Evolutionary conservation across 2,797 vertebrate species (phyloP).

Genomic region (Pterois miles): DNA sequence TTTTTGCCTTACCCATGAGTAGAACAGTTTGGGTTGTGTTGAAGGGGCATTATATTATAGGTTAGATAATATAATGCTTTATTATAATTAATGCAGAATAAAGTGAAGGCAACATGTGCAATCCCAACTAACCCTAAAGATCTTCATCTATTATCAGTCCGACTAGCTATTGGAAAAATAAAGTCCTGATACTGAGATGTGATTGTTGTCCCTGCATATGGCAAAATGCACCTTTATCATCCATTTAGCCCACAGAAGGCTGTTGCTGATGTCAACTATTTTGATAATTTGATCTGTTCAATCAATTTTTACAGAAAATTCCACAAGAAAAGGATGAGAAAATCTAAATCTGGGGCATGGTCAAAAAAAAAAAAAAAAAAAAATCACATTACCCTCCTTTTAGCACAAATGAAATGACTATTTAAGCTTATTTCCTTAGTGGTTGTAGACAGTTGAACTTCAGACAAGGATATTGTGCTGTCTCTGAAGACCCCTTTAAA

Average conservation of each 20-base stretch:
- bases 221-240: not conserved
- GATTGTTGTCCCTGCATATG: not conserved
- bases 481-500: not conserved
- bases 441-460: not conserved
- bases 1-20: not conserved
- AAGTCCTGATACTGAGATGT: not conserved
- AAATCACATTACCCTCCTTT: not conserved
- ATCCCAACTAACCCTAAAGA: not conserved
- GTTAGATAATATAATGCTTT: not conserved
- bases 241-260: not conserved
- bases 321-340: not conserved
- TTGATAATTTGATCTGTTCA: no score
- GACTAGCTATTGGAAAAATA: not conserved
- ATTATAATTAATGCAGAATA: not conserved
- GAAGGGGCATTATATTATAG: not conserved
- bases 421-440: not conserved
- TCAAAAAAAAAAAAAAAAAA: not conserved
- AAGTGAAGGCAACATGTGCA: not conserved
- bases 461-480: not conserved
- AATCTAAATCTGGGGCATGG: not conserved
- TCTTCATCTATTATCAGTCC: not conserved
- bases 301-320: not conserved
- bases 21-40: not conserved
- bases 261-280: not conserved
- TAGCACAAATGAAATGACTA: not conserved